Conservation (phyloP, 1,140 invertebrate genomes). For the Megalopta genalis region DNA sequence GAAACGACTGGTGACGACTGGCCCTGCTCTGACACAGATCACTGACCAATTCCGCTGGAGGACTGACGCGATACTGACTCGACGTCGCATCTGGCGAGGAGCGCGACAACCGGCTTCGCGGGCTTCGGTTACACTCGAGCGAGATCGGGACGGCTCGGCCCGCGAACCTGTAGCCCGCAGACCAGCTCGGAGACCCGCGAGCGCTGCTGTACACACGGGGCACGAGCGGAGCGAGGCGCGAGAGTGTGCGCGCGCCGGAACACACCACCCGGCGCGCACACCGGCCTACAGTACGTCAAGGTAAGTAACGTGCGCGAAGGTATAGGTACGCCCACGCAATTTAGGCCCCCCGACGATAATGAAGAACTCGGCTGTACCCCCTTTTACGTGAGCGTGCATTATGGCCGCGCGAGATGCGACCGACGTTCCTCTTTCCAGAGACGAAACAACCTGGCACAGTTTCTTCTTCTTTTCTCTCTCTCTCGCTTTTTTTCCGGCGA, state of each 20-base stretch:
- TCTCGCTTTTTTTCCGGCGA: no score
- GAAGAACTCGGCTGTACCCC: conserved; percentile 52
- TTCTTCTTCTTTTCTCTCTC: neutral
- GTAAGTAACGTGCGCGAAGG: conserved; percentile 57
- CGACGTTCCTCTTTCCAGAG: no score
- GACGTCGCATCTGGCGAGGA: conserved; percentile 53
- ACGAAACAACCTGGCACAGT: neutral
- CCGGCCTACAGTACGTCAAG: conserved; percentile 45
- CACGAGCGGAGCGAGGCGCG: neutral
- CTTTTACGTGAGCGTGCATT: conserved; percentile 46
- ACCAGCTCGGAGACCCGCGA: neutral
- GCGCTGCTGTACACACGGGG: neutral
- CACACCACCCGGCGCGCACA: neutral
- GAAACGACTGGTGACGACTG: conserved; percentile 46
- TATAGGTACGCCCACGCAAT: conserved; percentile 62
- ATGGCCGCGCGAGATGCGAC: conserved; percentile 11
- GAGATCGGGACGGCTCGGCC: conserved; percentile 52
- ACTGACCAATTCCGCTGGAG: conserved; percentile 69
- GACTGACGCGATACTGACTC: conserved; percentile 72
- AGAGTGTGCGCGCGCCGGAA: conserved; percentile 3
- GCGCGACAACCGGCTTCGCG: conserved; percentile 64
- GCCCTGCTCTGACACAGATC: conserved; percentile 70
- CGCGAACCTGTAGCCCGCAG: conserved; percentile 28
- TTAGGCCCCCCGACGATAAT: conserved; percentile 58
- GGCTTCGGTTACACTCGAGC: conserved; percentile 36